A percentile compares a stretch with the other conserved stretches of the same genome.
These are phyloP conservation scores for Acrocyrtus sp. DNA, from an alignment of 2,888 invertebrate genomes.

Conservation along the genomic window DNA sequence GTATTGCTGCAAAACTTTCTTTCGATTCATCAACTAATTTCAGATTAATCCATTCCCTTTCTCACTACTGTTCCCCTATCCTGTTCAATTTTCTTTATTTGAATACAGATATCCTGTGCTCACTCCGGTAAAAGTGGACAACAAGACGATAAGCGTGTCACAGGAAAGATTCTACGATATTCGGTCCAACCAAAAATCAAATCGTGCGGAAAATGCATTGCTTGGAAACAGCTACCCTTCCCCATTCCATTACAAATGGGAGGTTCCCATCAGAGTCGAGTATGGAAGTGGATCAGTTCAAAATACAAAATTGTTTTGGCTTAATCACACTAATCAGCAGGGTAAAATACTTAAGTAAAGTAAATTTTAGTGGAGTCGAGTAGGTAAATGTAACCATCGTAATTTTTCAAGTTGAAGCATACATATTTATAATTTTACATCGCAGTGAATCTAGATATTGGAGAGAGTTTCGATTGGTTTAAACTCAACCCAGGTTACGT, in stretches of 20 bases:
- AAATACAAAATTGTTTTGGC: constrained; percentile 30
- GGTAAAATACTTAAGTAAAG: neutral
- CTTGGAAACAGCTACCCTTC: constrained; percentile 50
- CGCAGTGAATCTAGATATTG: constrained; percentile 27
- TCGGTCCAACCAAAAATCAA: too few relatives aligned
- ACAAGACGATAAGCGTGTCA: constrained; percentile 15
- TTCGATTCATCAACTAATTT: too few relatives aligned
- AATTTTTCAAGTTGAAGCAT: neutral
- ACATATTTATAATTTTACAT: neutral
- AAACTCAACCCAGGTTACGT: constrained; percentile 88
- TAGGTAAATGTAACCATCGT: neutral
- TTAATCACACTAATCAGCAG: constrained; percentile 15
- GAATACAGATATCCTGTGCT: constrained; percentile 66
- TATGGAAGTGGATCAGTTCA: neutral
- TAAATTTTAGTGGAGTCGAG: neutral
- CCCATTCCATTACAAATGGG: constrained; percentile 79
- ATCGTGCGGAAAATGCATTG: too few relatives aligned
- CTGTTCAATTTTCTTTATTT: too few relatives aligned
- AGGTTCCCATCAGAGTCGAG: constrained; percentile 74
- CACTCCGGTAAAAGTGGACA: constrained; percentile 12
- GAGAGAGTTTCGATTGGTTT: constrained; percentile 71
- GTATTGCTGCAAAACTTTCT: too few relatives aligned
- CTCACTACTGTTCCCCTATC: too few relatives aligned
- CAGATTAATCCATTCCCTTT: too few relatives aligned
- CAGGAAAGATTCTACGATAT: constrained; percentile 45